Evolutionary conservation across 2,888 invertebrate species (phyloP).

Genomic region (Pristionchus entomophagus): DNA sequence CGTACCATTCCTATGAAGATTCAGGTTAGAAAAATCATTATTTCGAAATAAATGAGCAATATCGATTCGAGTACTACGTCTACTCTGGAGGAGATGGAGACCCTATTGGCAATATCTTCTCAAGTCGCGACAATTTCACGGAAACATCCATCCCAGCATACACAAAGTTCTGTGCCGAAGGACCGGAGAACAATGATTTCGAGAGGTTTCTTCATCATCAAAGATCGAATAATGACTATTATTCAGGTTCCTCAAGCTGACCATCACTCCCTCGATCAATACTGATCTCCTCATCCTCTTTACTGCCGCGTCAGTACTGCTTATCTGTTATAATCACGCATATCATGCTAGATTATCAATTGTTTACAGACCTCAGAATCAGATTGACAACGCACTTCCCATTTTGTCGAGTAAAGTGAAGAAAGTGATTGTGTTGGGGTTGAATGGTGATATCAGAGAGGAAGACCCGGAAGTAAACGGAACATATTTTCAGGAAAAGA

Average conservation of each 20-base stretch:
- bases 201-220: neutral
- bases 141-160: neutral
- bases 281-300: neutral
- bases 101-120: neutral
- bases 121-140: neutral
- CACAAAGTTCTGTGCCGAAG: slow-evolving; percentile 17
- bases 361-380: neutral
- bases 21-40: neutral
- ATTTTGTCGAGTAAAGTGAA: neutral
- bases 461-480: neutral
- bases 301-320: neutral
- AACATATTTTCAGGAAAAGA: neutral
- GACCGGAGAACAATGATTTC: slow-evolving; percentile 11
- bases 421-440: neutral
- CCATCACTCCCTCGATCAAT: neutral
- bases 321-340: no score
- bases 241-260: slow-evolving; percentile 18
- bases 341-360: neutral
- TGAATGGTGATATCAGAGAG: neutral
- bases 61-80: slow-evolving; percentile 1
- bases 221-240: neutral
- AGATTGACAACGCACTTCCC: neutral
- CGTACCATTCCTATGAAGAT: neutral
- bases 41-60: neutral
- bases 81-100: slow-evolving; percentile 22